phyloP scores from a whole-genome alignment of 1,140 invertebrate species.

The Drosophila pachea region DNA sequence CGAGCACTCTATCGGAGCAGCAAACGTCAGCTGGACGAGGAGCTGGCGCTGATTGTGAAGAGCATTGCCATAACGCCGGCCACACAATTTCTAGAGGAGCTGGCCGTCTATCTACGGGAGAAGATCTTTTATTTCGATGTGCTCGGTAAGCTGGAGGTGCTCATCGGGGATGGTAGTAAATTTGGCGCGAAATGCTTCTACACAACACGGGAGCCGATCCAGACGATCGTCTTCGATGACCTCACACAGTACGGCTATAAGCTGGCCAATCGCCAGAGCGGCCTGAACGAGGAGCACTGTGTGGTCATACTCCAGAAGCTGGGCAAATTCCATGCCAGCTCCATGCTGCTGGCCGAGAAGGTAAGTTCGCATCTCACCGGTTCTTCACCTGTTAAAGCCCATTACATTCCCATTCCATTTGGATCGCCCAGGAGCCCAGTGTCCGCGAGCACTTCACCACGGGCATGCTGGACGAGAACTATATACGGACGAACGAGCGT shows the following conservation, averaged over 20 bases:
- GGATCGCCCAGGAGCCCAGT: slow-evolving; percentile 44
- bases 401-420: not conserved
- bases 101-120: slow-evolving; percentile 71
- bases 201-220: slow-evolving; percentile 68
- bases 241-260: slow-evolving; percentile 74
- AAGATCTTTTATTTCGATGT: slow-evolving; percentile 77
- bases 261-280: slow-evolving; percentile 68
- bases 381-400: no score
- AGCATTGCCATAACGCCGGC: slow-evolving; percentile 73
- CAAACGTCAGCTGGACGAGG: slow-evolving; percentile 69
- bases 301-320: slow-evolving; percentile 65
- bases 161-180: slow-evolving; percentile 66
- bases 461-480: slow-evolving; percentile 75
- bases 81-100: slow-evolving; percentile 73
- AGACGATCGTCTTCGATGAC: slow-evolving; percentile 78
- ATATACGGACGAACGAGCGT: slow-evolving; percentile 66
- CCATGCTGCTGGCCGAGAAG: slow-evolving; percentile 70
- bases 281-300: slow-evolving; percentile 74
- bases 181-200: slow-evolving; percentile 74
- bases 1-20: slow-evolving; percentile 63
- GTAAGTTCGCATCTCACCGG: no score
- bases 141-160: slow-evolving; percentile 68
- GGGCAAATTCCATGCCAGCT: slow-evolving; percentile 75
- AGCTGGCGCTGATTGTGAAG: slow-evolving; percentile 71
- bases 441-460: slow-evolving; percentile 65